Conservation (phyloP, 1,140 invertebrate species). For the Araneus ventricosus region DNA sequence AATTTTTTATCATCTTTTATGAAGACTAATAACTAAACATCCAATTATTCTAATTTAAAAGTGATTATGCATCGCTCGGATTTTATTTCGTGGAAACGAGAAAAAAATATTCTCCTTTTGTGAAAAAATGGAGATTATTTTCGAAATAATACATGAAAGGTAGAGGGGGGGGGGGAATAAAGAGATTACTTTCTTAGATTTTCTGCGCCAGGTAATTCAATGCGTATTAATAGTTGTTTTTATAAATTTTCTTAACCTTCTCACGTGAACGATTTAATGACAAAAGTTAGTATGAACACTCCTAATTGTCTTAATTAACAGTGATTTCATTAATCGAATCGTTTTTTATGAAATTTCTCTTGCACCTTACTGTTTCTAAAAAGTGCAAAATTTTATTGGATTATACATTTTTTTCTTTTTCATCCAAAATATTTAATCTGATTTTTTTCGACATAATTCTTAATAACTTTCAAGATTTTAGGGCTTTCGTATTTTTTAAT, state of each 20-base stretch:
- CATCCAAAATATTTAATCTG: no score
- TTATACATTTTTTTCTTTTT: no score
- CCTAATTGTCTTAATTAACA: neutral
- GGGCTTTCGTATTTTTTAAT: no score
- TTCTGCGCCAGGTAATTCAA: neutral
- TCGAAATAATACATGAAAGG: neutral
- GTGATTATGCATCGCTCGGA: neutral
- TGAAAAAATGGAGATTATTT: neutral
- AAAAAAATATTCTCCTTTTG: neutral
- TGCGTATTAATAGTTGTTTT: neutral
- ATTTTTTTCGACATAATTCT: no score
- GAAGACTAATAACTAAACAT: neutral
- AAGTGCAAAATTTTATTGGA: neutral
- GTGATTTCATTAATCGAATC: neutral
- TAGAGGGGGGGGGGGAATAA: neutral
- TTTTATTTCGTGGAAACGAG: neutral
- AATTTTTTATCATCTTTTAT: neutral
- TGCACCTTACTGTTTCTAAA: neutral
- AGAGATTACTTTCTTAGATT: neutral
- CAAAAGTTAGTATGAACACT: neutral
- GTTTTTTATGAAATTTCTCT: neutral
- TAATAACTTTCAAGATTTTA: no score
- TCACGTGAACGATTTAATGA: neutral
- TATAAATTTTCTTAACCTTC: neutral
- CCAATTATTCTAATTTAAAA: slow-evolving; percentile 45